Conservation (phyloP, 2,888 invertebrate genomes). For the Agrilus biguttatus region DNA sequence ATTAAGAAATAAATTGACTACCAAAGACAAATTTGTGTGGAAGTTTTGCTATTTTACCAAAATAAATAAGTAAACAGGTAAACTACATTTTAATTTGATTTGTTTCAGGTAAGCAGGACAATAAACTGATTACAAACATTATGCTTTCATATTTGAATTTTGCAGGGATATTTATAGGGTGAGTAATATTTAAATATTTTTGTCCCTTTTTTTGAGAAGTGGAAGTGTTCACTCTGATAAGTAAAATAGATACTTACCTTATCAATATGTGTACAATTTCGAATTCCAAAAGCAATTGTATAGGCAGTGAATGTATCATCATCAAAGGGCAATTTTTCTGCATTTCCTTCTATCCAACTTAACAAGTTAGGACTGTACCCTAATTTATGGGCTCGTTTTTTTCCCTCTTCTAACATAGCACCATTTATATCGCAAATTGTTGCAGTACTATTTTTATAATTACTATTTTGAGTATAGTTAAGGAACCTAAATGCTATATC, state of each 20-base stretch:
- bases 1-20: no score
- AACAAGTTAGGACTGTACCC: slow-evolving; percentile 46
- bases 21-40: no score
- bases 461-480: slow-evolving; percentile 34
- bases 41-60: no score
- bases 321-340: slow-evolving; percentile 66
- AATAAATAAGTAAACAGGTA: no score
- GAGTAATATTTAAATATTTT: neutral
- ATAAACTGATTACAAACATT: no score
- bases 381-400: slow-evolving; percentile 49
- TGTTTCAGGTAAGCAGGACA: no score
- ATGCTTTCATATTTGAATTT: no score
- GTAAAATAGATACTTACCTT: slow-evolving; percentile 40
- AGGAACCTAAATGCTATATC: slow-evolving; percentile 89
- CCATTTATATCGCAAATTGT: slow-evolving; percentile 85
- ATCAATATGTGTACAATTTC: slow-evolving; percentile 88
- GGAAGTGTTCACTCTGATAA: neutral
- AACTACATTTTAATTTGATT: no score
- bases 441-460: slow-evolving; percentile 41
- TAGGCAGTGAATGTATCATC: slow-evolving; percentile 75
- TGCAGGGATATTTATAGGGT: no score
- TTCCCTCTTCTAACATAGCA: slow-evolving; percentile 88
- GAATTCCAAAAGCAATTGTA: slow-evolving; percentile 93
- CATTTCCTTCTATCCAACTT: slow-evolving; percentile 66
- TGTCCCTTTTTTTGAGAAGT: no score